Base-by-base conservation (phyloP, 2,113 vertebrate species). In the Nothoprocta perdicaria region DNA sequence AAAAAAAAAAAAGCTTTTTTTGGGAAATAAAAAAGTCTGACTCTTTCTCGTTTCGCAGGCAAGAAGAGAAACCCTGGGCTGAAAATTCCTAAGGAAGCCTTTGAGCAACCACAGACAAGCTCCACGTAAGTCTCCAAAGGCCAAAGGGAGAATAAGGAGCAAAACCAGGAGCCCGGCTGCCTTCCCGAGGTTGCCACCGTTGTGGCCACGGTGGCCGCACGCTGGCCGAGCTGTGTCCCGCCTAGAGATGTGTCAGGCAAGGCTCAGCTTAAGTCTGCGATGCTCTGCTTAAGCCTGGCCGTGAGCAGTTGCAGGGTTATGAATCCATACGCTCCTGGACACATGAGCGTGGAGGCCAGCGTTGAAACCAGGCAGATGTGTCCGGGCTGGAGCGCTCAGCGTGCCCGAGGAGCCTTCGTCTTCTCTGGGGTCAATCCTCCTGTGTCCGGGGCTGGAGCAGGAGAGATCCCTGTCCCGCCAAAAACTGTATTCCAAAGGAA, bases 31-130 rank as follows among this genome's bases (percentile, higher is more conserved):
- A n/a, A 77, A 91, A 60, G 57, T 80, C 92, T 68, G 80, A 78
- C 75, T 50, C 88, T 89, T 72, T 95, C 86, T 96, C 62, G 81
- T 94, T 94, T 91, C 52, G 0, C 93, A 99, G 98, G 98, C 95
- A 99, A 98, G 97, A 99, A 97, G 98, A 96, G 97, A 97, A 99
- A 99, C 96, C 98, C 98, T 86, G 97, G 97, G 95, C 98, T 99
- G 94, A 99, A 98, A 98, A 98, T 99, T 77, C 96, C 98, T 38
- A 99, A 98, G 94, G 98, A 99, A 97, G 98, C 97, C 24, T 99
- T 99, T 95, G 98, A 99, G 92, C 98, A 99, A 80, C 98, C 98
- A 50, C 95, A 98, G 94, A 97, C 98, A 40, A 98, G 98, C 81
- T 98, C 99, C 60, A 98, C 97, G 99, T 99, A 98, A 98, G 99